Conservation (phyloP, 2,888 invertebrate genomes). For the Bimastos eiseni region DNA sequence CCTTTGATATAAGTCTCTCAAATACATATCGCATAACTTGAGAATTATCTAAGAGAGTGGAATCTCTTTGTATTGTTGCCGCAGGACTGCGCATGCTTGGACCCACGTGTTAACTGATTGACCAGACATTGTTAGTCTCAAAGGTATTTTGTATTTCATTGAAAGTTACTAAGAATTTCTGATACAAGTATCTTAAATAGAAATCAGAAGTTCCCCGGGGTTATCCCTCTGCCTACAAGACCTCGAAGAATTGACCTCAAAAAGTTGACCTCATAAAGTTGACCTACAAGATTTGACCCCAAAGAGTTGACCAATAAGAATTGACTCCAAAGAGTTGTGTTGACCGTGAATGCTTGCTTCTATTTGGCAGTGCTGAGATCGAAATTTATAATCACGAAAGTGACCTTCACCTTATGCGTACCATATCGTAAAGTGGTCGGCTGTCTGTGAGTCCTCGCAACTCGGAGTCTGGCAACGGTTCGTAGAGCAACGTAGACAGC, state of each 20-base stretch:
- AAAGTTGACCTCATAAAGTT: too few species aligned
- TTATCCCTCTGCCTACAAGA: too few species aligned
- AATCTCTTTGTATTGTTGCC: neutral
- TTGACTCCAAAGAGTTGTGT: neutral
- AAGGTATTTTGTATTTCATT: too few species aligned
- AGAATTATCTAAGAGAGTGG: neutral
- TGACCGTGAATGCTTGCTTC: neutral
- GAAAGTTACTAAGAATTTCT: neutral
- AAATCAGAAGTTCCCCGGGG: neutral
- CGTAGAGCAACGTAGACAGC: neutral
- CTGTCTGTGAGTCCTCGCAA: neutral
- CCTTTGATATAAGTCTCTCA: neutral
- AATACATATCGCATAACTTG: neutral
- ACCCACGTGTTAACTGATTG: neutral
- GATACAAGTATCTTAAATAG: neutral
- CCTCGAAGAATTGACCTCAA: too few species aligned
- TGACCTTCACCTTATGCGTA: slow-evolving; percentile 24
- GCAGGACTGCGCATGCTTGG: neutral
- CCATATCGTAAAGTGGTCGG: slow-evolving; percentile 25
- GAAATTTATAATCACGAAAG: slow-evolving; percentile 20
- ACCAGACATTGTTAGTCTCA: too few species aligned
- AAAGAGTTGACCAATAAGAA: neutral
- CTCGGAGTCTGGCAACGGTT: slow-evolving; percentile 8
- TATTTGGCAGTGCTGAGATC: neutral
- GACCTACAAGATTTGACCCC: too few species aligned